Evolutionary conservation across 2,888 invertebrate species (phyloP), one percentile per base, ranked within the genome.

Genomic region (Dicyrtoma fusca): DNA sequence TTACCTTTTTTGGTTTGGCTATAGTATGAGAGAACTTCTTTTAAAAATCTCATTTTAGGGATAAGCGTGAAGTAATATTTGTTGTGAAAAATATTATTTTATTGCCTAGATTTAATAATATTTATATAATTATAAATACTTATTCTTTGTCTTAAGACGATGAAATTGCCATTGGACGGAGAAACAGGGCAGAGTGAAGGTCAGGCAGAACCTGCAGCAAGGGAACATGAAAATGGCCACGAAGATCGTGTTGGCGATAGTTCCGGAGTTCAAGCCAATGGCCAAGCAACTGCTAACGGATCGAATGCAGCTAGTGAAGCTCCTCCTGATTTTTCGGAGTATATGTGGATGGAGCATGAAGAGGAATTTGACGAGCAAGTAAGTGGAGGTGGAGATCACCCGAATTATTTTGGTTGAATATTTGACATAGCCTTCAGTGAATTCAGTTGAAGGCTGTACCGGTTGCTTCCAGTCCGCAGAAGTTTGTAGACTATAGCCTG

Each of bases 281-380:
- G 71, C 53, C 25, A 55, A 21, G 47, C 63, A 19, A 44, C 64
- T 17, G 53, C 51, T n/a, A 59, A 64, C 61, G 68, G 62, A 19
- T 44, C 71, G 11, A 69, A 51, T 42, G 63, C 57, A 21, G 21
- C 74, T 34, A 68, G 49, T 2, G n/a, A 34, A n/a, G 42, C 34
- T 6, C 88, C 89, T 71, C 77, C 74, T 8, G 94, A 94, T 84
- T 95, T 94, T 83, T 91, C 92, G 0, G 94, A 95, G 82, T 94
- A 94, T 82, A 88, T 94, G 87, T 95, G 95, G 95, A 95, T 95
- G 94, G 95, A 94, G 83, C 91, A 94, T 81, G 92, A 94, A 82
- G 95, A 95, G 82, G 94, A 94, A 82, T 94, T 94, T 82, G 94
- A 95, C 82, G 92, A 92, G 84, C 91, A 92, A 88, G 94, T 92